Evolutionary conservation across 2,888 invertebrate genomes (phyloP), one percentile per base, ranked within the genome.

Genomic region (Dolomedes plantarius): DNA sequence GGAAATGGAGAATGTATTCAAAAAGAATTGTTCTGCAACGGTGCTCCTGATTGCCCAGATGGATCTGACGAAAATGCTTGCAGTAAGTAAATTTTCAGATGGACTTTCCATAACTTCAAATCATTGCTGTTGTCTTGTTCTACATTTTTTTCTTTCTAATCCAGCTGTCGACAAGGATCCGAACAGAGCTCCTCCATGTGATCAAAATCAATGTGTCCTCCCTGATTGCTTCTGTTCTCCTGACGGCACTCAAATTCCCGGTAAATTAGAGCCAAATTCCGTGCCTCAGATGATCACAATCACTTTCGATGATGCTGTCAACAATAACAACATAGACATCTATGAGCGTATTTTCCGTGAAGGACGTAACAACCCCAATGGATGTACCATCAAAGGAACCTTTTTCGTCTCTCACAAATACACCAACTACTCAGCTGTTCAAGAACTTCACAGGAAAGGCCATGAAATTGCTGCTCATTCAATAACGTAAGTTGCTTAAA

Each of bases 41-140:
- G 96, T 90, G 96, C 96, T 92, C 94, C 95, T 75, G 97, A 97
- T 91, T 97, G 97, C 93, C 95, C 96, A 90, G 97, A 97, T 91
- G 97, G 97, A 91, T 97, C 97, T 75, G 97, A 97, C 91, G 97
- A 97, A 93, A 97, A 97, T 90, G 96, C 97, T 89, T 97, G 97
- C 94, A 95, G 97, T 97, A 93, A 95, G 97, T 95, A 68, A 36
- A 28, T n/a, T n/a, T 39, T 39, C 77, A 64, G 11, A 36, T 5
- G 9, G 36, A 36, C 6, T 9, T 36, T 9, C n/a, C n/a, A n/a
- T n/a, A n/a, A n/a, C n/a, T n/a, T n/a, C n/a, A n/a, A n/a, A n/a
- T n/a, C n/a, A n/a, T n/a, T n/a, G n/a, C n/a, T n/a, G n/a, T n/a
- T n/a, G n/a, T n/a, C n/a, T n/a, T n/a, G n/a, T n/a, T n/a, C n/a